Percentiles rank a stretch among this genome's conserved stretches.
Conservation (phyloP, 2,888 invertebrate species). For the Stenoptilia bipunctidactyla region DNA sequence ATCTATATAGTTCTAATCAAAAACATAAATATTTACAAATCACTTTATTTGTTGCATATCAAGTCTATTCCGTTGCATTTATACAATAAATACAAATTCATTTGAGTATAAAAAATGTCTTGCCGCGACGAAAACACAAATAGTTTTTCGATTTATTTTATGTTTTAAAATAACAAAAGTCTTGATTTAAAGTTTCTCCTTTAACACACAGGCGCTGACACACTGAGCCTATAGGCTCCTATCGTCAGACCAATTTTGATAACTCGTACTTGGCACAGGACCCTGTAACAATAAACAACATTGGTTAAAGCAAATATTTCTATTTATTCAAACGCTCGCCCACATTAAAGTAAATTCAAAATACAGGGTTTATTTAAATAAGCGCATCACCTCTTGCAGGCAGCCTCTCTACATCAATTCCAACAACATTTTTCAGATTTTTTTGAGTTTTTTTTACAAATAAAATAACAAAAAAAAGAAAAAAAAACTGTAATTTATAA, state of each 20-base stretch:
- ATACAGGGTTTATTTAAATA: too few relatives aligned
- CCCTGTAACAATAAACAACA: background rate
- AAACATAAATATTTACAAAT: slow-evolving; percentile 54
- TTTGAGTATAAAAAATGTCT: slow-evolving; percentile 57
- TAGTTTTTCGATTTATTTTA: slow-evolving; percentile 20
- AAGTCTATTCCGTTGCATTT: slow-evolving; percentile 59
- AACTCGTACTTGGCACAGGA: background rate
- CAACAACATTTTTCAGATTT: too few relatives aligned
- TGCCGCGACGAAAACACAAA: slow-evolving; percentile 33
- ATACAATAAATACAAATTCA: slow-evolving; percentile 63
- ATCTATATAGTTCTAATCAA: slow-evolving; percentile 9
- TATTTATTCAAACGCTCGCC: too few relatives aligned
- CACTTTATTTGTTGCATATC: slow-evolving; percentile 63
- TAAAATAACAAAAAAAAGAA: too few relatives aligned
- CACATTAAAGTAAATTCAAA: too few relatives aligned
- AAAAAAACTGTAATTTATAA: too few relatives aligned
- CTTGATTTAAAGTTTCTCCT: slow-evolving; percentile 39
- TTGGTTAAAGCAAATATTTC: too few relatives aligned
- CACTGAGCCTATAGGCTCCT: background rate
- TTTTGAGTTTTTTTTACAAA: too few relatives aligned
- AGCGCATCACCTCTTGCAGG: too few relatives aligned
- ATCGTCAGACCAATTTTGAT: slow-evolving; percentile 1
- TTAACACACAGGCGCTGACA: background rate
- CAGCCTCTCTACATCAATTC: too few relatives aligned
- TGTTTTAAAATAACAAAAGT: slow-evolving; percentile 44